A percentile compares a stretch with the other conserved stretches of the same genome.
These are phyloP conservation scores for Himalopsyche japonica DNA, from an alignment of 2,888 invertebrate species.

Conservation along the genomic window DNA sequence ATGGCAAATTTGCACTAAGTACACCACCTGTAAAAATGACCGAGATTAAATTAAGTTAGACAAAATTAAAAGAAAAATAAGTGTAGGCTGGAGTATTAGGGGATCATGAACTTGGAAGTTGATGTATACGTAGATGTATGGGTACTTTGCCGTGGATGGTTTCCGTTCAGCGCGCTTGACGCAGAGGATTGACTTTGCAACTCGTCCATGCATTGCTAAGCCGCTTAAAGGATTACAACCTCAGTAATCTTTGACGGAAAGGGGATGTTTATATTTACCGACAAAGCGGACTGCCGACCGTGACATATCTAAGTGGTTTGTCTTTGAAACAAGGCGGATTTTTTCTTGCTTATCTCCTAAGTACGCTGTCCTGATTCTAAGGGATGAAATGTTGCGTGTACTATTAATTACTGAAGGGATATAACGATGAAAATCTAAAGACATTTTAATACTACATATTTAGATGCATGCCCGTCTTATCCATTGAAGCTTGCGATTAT, in stretches of 20 bases:
- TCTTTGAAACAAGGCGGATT: constrained; percentile 26
- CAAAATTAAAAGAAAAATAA: too few species aligned
- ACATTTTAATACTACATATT: neutral
- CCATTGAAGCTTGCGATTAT: neutral
- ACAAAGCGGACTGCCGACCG: constrained; percentile 20
- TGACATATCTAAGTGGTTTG: constrained; percentile 25
- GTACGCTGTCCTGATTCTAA: neutral
- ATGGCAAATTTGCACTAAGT: too few species aligned
- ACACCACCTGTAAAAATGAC: too few species aligned
- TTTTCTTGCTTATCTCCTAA: constrained; percentile 12
- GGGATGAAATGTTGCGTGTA: neutral
- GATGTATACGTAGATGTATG: neutral
- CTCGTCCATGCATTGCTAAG: constrained; percentile 23
- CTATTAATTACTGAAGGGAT: neutral
- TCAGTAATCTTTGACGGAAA: constrained; percentile 32
- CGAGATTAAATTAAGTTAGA: too few species aligned
- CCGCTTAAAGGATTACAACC: constrained; percentile 36
- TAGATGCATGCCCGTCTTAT: neutral
- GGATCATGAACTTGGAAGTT: neutral
- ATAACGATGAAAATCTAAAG: neutral
- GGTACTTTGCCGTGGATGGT: neutral
- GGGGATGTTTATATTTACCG: constrained; percentile 39
- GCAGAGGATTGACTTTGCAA: constrained; percentile 26
- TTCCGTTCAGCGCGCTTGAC: neutral
- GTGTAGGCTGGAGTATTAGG: neutral